Evolutionary conservation across 2,888 invertebrate species (phyloP).

Genomic region (Apodemia hepburni): DNA sequence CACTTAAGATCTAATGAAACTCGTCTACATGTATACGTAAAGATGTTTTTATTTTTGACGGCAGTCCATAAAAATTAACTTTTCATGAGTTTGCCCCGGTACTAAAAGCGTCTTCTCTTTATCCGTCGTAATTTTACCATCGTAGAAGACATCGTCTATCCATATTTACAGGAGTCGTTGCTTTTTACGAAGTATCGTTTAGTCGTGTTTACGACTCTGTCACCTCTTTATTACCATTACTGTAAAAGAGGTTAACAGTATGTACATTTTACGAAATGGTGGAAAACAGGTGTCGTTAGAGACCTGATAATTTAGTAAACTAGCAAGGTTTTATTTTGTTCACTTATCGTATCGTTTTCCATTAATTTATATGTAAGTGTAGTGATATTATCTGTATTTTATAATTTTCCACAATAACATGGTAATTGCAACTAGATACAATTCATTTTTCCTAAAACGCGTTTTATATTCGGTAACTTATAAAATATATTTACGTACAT

Average conservation of each 20-base stretch:
- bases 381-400: too few relatives aligned
- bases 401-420: too few relatives aligned
- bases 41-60: conserved; percentile 22
- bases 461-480: too few relatives aligned
- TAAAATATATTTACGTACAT: too few relatives aligned
- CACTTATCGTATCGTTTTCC: too few relatives aligned
- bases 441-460: too few relatives aligned
- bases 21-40: conserved; percentile 18
- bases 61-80: conserved; percentile 49
- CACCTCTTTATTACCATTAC: conserved; percentile 66
- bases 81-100: conserved; percentile 37
- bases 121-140: conserved; percentile 41
- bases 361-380: too few relatives aligned
- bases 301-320: neutral
- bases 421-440: too few relatives aligned
- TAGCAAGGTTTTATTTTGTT: neutral
- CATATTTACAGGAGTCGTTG: conserved; percentile 70
- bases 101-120: conserved; percentile 47
- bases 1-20: conserved; percentile 16
- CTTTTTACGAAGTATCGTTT: conserved; percentile 67
- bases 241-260: conserved; percentile 61
- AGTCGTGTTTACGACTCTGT: conserved; percentile 60
- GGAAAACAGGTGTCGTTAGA: neutral
- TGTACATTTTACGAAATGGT: conserved; percentile 41
- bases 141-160: conserved; percentile 60